phyloP scores from a whole-genome alignment of 1,140 invertebrate species.

The Orussus abietinus region DNA sequence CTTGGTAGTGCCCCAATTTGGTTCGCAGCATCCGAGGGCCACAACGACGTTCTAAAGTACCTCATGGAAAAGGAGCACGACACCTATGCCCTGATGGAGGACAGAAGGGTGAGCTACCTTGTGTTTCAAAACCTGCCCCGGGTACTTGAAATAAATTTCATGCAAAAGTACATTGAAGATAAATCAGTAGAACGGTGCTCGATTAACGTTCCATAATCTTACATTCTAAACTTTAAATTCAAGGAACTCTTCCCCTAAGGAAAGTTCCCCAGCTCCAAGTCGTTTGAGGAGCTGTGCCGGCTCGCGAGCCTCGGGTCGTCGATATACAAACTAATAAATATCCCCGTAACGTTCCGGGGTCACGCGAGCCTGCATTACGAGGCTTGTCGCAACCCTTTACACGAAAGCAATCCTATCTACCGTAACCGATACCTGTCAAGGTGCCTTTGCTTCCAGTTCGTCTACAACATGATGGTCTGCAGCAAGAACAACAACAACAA shows the following conservation, averaged over 20 bases:
- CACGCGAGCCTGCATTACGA: constrained; percentile 27
- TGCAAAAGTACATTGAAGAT: too few relatives aligned
- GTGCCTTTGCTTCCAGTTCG: constrained; percentile 65
- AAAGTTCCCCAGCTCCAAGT: neutral
- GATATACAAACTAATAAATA: constrained; percentile 32
- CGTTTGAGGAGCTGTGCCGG: too few relatives aligned
- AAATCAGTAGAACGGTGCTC: too few relatives aligned
- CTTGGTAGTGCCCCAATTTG: constrained; percentile 93
- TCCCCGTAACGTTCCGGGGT: constrained; percentile 21
- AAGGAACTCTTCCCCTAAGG: too few relatives aligned
- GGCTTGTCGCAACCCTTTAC: neutral
- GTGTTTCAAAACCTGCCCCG: too few relatives aligned
- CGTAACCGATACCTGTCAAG: neutral
- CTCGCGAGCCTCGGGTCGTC: too few relatives aligned
- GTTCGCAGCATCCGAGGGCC: constrained; percentile 94
- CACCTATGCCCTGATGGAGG: constrained; percentile 94
- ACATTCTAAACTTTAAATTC: too few relatives aligned
- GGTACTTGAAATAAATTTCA: too few relatives aligned
- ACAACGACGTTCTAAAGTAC: constrained; percentile 93
- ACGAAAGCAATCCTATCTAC: neutral
- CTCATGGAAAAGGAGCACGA: constrained; percentile 97
- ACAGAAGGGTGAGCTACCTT: constrained; percentile 73
- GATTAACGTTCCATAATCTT: too few relatives aligned
- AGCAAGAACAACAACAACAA: constrained; percentile 95
- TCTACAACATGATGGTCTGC: constrained; percentile 98